Base-by-base conservation (phyloP, 2,797 vertebrate genomes). In the Forpus xanthops region DNA sequence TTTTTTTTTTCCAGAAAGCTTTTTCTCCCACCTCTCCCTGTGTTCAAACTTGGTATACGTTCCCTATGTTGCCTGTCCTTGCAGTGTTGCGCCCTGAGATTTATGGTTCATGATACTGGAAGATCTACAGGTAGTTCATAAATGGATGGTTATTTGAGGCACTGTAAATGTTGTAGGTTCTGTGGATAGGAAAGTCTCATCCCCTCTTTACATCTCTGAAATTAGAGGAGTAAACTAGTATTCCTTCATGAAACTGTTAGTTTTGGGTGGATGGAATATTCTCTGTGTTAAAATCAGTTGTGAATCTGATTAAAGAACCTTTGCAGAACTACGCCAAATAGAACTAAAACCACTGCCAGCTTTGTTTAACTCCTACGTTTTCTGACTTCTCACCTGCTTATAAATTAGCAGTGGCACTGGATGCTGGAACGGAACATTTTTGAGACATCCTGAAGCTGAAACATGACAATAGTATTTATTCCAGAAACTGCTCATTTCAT, bases 71-170 rank as follows among this genome's bases (percentile, higher is more conserved):
- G 30, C 49, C 27, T 58, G 49, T 77, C 53, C 15, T 3, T 47
- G 58, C 30, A 17, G 15, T 37, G 30, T 44, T 67, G 42, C 0
- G 0, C 3, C 0, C 67, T 30, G 37, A 33, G 64, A 77, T 24
- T 53, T 87, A 14, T 15, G 37, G 65, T 41, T 86, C 37, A 9
- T 14, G 23, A 13, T 25, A 52, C 8, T 19, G 37, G 33, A 50
- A 66, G 35, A 47, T 62, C n/a, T 44, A 47, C 11, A 9, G 55
- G 24, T 60, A 47, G 6, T 27, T 83, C 47, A 19, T 37, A 70
- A 61, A 64, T 6, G 21, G 31, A 17, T 77, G 49, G 19, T 20
- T 75, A 39, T 74, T 71, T 2, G 1, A 72, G 62, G 27, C 41
- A 11, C 8, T 62, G 15, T 65, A 41, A 30, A 37, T 65, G 28